Evolutionary conservation across 2,888 invertebrate species (phyloP), one percentile per base, ranked within the genome.

Genomic region (Drosophila differens): DNA sequence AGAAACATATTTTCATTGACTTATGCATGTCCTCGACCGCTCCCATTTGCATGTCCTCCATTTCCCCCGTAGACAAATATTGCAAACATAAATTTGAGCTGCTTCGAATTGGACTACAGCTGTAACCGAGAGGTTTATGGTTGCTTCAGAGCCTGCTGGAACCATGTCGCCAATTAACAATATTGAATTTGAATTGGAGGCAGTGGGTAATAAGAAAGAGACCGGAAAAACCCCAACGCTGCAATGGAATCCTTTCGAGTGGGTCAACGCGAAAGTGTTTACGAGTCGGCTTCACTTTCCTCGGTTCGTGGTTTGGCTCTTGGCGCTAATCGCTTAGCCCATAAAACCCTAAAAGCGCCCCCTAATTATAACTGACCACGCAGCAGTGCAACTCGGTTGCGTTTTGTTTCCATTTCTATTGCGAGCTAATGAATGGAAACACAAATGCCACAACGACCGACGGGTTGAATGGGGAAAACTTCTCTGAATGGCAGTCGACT

Each of bases 321-420:
- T 66, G 67, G 65, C 72, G 80, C 70, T 91, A 91, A 91, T 87
- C 87, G 91, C 74, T 76, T 58, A 49, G 65, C 67, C 83, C 85
- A 76, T 85, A 85, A 91, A 85, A 70, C 83, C 74, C 72, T 64
- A 69, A 77, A 81, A 75, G 73, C 68, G 70, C 54, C 65, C 59
- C 78, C 86, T 91, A 90, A 91, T 91, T 91, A 88, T 79, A 81
- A 82, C 81, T 91, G 88, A 91, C 91, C 91, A 90, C 90, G 91
- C 91, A 88, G 90, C 74, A 80, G 72, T 82, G 76, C 74, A 81
- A 76, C 82, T 75, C 78, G 64, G 76, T 85, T 90, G 87, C 70
- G 84, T 70, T 78, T 82, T 71, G 67, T 59, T 78, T 75, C 53
- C 62, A 49, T 51, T 71, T 53, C 63, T 58, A 65, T 63, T 74